phyloP scores from a whole-genome alignment of 2,888 invertebrate species.

The Fissipunctia ypsillon region DNA sequence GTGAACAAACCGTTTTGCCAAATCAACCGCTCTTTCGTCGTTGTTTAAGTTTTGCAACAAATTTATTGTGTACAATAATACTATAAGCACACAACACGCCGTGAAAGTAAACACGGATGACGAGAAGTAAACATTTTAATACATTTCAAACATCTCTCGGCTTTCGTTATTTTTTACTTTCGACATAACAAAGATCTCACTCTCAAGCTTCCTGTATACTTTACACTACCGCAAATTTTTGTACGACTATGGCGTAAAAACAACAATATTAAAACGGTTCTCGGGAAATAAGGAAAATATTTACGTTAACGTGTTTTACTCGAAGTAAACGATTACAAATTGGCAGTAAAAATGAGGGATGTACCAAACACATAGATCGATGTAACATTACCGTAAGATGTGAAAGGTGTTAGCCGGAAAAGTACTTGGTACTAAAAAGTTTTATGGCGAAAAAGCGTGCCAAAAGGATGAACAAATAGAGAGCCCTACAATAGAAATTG shows the following conservation, averaged over 20 bases:
- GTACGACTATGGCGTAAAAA: conserved; percentile 46
- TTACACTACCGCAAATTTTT: conserved; percentile 34
- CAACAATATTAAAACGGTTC: conserved; percentile 39
- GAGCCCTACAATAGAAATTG: conserved; percentile 28
- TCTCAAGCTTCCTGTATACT: conserved; percentile 40
- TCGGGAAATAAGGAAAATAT: conserved; percentile 49
- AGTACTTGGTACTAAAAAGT: conserved; percentile 32
- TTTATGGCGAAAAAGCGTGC: conserved; percentile 27
- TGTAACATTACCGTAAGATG: conserved; percentile 27
- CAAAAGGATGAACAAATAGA: conserved; percentile 37
- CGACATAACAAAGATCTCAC: conserved; percentile 58
- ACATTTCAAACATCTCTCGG: conserved; percentile 42
- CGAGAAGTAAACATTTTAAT: conserved; percentile 58
- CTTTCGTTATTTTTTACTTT: conserved; percentile 56
- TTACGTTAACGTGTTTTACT: conserved; percentile 42
- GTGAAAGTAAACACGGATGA: conserved; percentile 54
- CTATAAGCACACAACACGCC: conserved; percentile 42
- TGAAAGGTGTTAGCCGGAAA: conserved; percentile 48
- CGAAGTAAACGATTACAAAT: conserved; percentile 23
- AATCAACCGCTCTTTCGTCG: conserved; percentile 55
- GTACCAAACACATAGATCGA: conserved; percentile 31
- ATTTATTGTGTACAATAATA: conserved; percentile 54
- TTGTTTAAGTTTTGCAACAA: conserved; percentile 62
- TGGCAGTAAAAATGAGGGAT: conserved; percentile 34
- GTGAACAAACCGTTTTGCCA: conserved; percentile 49